Conservation (phyloP, 2,888 invertebrate species). For the Rutpela maculata region DNA sequence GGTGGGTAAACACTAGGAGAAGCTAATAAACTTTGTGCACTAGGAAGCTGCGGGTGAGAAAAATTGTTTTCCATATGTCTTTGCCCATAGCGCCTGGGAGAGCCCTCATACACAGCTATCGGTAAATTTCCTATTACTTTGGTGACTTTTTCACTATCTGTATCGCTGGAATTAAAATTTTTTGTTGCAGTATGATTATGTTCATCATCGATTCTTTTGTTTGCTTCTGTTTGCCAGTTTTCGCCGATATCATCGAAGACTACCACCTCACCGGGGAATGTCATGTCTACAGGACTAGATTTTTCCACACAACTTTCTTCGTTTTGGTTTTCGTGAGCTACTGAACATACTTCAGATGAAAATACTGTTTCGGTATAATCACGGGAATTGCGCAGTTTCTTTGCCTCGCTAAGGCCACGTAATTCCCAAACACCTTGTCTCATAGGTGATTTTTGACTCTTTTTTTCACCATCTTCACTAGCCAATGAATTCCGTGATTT, state of each 20-base stretch:
- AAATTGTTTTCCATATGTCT: conserved; percentile 73
- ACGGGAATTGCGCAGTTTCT: conserved; percentile 72
- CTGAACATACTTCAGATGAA: conserved; percentile 79
- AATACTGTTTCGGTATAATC: conserved; percentile 80
- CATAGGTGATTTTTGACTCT: conserved; percentile 75
- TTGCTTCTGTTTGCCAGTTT: conserved; percentile 79
- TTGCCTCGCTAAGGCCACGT: conserved; percentile 73
- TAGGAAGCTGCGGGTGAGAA: conserved; percentile 76
- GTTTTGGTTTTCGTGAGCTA: conserved; percentile 71
- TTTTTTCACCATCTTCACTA: conserved; percentile 71
- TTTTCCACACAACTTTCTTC: conserved; percentile 68
- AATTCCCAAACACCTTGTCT: conserved; percentile 78
- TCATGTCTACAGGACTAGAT: conserved; percentile 79
- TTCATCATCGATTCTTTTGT: conserved; percentile 57
- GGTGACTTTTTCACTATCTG: conserved; percentile 74
- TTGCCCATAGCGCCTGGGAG: conserved; percentile 90
- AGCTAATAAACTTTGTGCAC: conserved; percentile 77
- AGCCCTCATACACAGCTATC: conserved; percentile 95
- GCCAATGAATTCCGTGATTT: conserved; percentile 79
- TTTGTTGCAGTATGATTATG: conserved; percentile 66
- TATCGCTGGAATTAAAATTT: conserved; percentile 65
- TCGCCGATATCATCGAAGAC: conserved; percentile 92
- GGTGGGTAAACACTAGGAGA: conserved; percentile 85
- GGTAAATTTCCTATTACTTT: conserved; percentile 87
- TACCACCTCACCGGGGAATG: conserved; percentile 85